Evolutionary conservation across 2,797 vertebrate species (phyloP), one percentile per base, ranked within the genome.

Genomic region (Gymnocypris eckloni): DNA sequence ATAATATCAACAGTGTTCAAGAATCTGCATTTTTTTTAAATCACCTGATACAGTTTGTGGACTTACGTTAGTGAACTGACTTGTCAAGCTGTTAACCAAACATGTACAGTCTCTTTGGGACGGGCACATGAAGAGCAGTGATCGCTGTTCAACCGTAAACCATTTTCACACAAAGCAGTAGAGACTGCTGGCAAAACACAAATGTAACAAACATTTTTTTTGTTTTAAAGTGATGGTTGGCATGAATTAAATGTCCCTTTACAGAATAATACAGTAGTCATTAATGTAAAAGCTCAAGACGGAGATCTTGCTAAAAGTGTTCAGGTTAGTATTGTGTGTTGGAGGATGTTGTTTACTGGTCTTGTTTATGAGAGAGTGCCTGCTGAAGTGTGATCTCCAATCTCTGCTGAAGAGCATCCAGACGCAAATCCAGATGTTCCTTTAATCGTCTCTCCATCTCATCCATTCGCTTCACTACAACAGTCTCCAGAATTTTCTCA

Each of bases 391-490:
- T 90, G 28, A 85, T 85, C 91, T 96, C 93, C 83, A 96, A 91
- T 59, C 92, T 94, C 86, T 92, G 92, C 92, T 96, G 94, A 87
- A 96, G 92, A 50, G 93, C 93, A 1, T 95, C 94, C 78, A 96
- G 90, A 0, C 95, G 93, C 0, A 87, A 87, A 89, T 96, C 95
- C 88, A 96, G 87, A 48, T 95, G 95, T 90, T 94, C 93, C 91
- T 90, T 95, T 89, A 96, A 90, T 87, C 95, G 90, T 81, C 11
- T 69, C 91, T 96, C 95, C 94, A 96, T 94, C 88, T 95, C 92
- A 59, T 94, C 92, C 86, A 96, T 92, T 4, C 92, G 93, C 0
- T 85, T 93, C 90, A 86, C 90, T 50, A 90, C 79, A 22, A 86
- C 79, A 33, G 77, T 13, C 88, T 89, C 89, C 82, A 90, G 83